Conservation (phyloP, 2,113 vertebrate species). For the Marmota monax region DNA sequence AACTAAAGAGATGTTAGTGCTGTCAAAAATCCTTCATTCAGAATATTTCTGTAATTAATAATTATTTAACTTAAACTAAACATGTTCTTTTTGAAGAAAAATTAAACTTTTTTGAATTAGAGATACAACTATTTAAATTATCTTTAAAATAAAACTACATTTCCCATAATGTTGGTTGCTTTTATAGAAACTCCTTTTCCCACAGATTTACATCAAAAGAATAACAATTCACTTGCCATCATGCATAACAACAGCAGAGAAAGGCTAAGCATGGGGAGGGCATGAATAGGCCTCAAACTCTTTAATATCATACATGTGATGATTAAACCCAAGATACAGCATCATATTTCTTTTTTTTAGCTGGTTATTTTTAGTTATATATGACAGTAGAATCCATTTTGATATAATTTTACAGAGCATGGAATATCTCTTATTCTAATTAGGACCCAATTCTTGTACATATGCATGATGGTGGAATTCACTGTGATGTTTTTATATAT, state of each 20-base stretch:
- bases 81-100: slow-evolving; percentile 46
- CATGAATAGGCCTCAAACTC: neutral
- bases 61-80: neutral
- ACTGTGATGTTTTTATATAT: no score
- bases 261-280: neutral
- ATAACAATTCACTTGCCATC: neutral
- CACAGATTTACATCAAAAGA: slow-evolving; percentile 2
- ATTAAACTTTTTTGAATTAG: neutral
- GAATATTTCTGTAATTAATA: slow-evolving; percentile 15
- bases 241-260: neutral
- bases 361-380: no score
- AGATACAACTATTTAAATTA: neutral
- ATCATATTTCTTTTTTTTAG: neutral
- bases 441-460: no score
- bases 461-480: no score
- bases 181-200: slow-evolving; percentile 39
- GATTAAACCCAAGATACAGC: neutral
- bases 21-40: neutral
- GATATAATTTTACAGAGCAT: no score
- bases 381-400: no score
- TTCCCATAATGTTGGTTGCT: neutral
- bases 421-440: no score
- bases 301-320: neutral
- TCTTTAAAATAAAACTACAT: neutral
- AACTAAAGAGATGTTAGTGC: neutral